Evolutionary conservation across 2,888 invertebrate species (phyloP), one percentile per base, ranked within the genome.

Genomic region (Dynastes tityus): DNA sequence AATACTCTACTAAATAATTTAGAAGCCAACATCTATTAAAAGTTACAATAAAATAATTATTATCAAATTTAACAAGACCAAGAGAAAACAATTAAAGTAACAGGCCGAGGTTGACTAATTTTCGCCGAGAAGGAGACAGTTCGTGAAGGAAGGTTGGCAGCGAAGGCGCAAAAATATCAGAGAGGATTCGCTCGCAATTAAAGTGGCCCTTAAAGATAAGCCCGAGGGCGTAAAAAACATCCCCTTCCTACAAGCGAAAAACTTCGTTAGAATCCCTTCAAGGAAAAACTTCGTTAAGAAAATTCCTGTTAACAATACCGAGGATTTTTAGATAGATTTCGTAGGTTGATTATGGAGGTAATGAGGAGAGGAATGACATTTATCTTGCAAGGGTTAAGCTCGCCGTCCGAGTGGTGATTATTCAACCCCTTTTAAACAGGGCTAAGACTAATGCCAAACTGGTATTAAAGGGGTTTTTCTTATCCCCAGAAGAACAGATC

Each of bases 191-290:
- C 84, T 86, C 87, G 84, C 87, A 87, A 88, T 88, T 88, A 88
- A 87, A 88, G 87, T 87, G 85, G 87, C 88, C 88, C 86, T 88
- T 88, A 87, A 87, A 87, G 87, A 87, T 88, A 88, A 87, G 89
- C 89, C 88, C 85, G 85, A 87, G 87, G 88, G 87, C 83, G 83
- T 83, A 87, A 87, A 88, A 88, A 87, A 88, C 88, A 88, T 87
- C 88, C 87, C 86, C 73, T 85, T 84, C 63, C 78, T 83, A 86
- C 86, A 87, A 86, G 83, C 82, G 84, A 85, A 87, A 87, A 87
- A 87, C 87, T 87, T 87, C 87, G 88, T 87, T 87, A 86, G 84
- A 84, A 85, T 85, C 86, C 85, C 85, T 85, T 81, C 81, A 83
- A 83, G 84, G 84, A 86, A 86, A 86, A 85, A 87, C 86, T 87